A percentile compares a stretch with the other conserved stretches of the same genome.
These are phyloP conservation scores for Peromyscus attwateri DNA, from an alignment of 2,797 vertebrate genomes.

Conservation along the genomic window DNA sequence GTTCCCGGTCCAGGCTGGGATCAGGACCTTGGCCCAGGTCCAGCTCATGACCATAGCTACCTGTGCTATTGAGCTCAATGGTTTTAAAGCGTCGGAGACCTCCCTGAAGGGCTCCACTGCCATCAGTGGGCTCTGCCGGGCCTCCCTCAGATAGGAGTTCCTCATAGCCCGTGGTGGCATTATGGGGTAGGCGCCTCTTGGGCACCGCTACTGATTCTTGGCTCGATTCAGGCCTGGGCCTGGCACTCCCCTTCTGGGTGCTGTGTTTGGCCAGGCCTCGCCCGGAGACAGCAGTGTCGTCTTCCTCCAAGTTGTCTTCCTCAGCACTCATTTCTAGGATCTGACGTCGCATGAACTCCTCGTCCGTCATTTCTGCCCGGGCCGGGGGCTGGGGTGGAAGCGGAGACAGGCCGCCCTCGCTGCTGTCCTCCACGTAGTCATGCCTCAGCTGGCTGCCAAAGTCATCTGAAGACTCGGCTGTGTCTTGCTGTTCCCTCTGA, in stretches of 20 bases:
- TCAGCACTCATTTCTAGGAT: conserved; percentile 99
- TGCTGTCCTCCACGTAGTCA: conserved; percentile 98
- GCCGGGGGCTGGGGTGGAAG: conserved; percentile 92
- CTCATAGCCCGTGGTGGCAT: conserved; percentile 93
- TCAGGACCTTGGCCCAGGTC: conserved; percentile 94
- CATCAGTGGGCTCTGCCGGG: conserved; percentile 90
- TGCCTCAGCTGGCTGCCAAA: conserved; percentile 97
- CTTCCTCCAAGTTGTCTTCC: conserved; percentile 95
- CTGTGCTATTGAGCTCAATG: conserved; percentile 98
- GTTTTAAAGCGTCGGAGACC: conserved; percentile 98
- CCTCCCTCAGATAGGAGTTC: conserved; percentile 93
- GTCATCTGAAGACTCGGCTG: conserved; percentile 95
- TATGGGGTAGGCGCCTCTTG: conserved; percentile 93
- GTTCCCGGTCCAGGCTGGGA: conserved; percentile 94
- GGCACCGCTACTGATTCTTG: conserved; percentile 87
- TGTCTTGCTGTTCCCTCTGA: conserved; percentile 88
- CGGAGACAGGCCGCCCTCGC: conserved; percentile 96
- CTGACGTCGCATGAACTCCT: conserved; percentile 98
- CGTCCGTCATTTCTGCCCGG: conserved; percentile 92
- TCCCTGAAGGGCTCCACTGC: conserved; percentile 93
- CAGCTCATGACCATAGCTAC: conserved; percentile 94
- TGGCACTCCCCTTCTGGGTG: conserved; percentile 91
- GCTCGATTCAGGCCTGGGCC: conserved; percentile 91
- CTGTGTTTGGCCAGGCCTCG: conserved; percentile 86
- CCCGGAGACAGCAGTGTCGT: conserved; percentile 83